These are phyloP conservation scores for Neoniphon sammara DNA, from an alignment of 2,797 vertebrate species.

Conservation along the genomic window DNA sequence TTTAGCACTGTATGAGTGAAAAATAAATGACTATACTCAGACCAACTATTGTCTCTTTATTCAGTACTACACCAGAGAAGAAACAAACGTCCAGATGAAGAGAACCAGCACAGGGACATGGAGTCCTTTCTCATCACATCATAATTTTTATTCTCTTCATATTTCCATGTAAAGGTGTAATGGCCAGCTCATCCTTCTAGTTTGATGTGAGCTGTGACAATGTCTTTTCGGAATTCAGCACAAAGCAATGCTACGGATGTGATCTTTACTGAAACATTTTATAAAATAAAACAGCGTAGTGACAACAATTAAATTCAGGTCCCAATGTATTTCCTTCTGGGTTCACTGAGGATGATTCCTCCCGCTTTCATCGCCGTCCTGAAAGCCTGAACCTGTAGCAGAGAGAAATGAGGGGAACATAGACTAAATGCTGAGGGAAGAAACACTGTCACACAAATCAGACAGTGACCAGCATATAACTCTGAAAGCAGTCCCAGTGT, in stretches of 20 bases:
- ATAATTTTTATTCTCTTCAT: neutral
- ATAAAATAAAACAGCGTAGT: slow-evolving; percentile 13
- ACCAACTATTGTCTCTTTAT: slow-evolving; percentile 25
- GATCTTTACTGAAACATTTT: slow-evolving; percentile 25
- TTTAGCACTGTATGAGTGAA: slow-evolving; percentile 51
- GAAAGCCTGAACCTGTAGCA: slow-evolving; percentile 87
- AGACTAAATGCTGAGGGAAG: neutral
- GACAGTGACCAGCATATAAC: neutral
- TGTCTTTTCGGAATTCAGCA: slow-evolving; percentile 17
- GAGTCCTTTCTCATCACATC: neutral
- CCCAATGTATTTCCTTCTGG: slow-evolving; percentile 84
- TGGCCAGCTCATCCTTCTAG: neutral
- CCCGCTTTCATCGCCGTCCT: slow-evolving; percentile 87
- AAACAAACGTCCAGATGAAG: slow-evolving; percentile 8
- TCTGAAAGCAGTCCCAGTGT: neutral
- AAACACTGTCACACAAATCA: neutral
- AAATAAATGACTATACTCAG: slow-evolving; percentile 65
- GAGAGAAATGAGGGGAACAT: slow-evolving; percentile 37
- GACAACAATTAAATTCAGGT: slow-evolving; percentile 26
- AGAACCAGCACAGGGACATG: slow-evolving; percentile 20
- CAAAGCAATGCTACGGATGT: slow-evolving; percentile 8
- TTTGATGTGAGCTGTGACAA: neutral
- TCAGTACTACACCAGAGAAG: slow-evolving; percentile 21
- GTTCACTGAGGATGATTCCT: slow-evolving; percentile 88
- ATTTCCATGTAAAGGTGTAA: neutral